Percentiles rank a stretch among this genome's conserved stretches.
phyloP scores from a whole-genome alignment of 2,113 vertebrate species.

The Atrichornis clamosus region DNA sequence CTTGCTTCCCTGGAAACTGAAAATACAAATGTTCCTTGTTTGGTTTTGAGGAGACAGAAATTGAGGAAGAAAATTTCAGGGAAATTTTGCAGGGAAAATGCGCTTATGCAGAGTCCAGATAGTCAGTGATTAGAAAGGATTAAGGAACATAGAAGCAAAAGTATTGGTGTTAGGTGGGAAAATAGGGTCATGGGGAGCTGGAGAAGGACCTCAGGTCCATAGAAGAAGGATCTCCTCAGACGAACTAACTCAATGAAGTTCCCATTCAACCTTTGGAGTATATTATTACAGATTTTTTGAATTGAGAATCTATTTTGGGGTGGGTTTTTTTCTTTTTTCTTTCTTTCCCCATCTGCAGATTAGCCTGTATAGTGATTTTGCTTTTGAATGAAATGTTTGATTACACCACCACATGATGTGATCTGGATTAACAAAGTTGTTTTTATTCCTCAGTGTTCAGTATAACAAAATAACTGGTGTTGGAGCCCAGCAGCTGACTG shows the following conservation, averaged over 20 bases:
- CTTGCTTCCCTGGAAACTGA: background rate
- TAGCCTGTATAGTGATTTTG: background rate
- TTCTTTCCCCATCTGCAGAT: background rate
- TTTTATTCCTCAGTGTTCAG: constrained; percentile 76
- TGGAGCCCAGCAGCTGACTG: constrained; percentile 83
- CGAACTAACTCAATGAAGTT: background rate
- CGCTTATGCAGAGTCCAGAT: background rate
- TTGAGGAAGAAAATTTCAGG: background rate
- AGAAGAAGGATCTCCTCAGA: background rate
- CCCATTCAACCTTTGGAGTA: background rate
- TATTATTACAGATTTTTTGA: background rate
- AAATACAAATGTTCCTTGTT: background rate
- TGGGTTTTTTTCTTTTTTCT: background rate
- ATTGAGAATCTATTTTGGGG: background rate
- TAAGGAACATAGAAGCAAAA: background rate
- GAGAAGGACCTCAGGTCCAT: background rate
- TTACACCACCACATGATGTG: background rate
- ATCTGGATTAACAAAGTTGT: background rate
- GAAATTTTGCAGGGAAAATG: background rate
- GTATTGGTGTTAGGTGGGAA: background rate
- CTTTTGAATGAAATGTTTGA: background rate
- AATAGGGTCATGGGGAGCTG: background rate
- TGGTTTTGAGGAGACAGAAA: background rate
- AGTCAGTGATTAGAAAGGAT: background rate
- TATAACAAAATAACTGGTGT: constrained; percentile 88